Conservation (phyloP, 2,113 vertebrate genomes). For the Psittacus erithacus region DNA sequence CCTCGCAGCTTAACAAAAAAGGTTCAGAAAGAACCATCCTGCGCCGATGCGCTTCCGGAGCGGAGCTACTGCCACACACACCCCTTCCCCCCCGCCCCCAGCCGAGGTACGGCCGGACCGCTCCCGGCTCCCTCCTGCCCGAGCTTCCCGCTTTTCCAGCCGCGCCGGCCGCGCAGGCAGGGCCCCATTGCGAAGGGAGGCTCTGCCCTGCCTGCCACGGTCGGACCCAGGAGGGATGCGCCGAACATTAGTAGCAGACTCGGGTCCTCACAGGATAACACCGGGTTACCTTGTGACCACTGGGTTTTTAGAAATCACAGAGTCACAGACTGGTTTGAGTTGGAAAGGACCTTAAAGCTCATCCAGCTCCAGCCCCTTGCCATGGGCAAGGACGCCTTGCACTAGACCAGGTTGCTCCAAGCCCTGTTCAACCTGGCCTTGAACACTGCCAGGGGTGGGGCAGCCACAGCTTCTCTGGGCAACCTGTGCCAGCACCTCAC, state of each 20-base stretch:
- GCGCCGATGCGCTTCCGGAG: background rate
- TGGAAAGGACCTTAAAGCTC: background rate
- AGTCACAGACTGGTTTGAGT: background rate
- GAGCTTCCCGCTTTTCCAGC: background rate
- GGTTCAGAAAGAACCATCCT: background rate
- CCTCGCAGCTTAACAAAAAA: background rate
- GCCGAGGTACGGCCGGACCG: fast-evolving
- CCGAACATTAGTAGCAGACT: fast-evolving
- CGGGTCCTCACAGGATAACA: background rate
- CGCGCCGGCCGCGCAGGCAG: background rate
- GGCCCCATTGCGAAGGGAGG: fast-evolving
- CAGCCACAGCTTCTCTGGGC: background rate
- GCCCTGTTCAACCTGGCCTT: background rate
- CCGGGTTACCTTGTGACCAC: background rate
- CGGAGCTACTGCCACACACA: too few relatives aligned
- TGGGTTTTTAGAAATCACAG: background rate
- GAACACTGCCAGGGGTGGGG: background rate
- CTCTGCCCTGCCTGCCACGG: background rate
- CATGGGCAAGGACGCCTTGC: background rate
- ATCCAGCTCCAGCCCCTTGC: background rate
- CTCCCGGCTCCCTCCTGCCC: background rate
- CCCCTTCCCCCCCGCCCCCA: too few relatives aligned
- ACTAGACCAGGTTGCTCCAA: background rate
- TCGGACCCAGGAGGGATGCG: background rate
- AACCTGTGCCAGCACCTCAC: background rate